A percentile compares a stretch with the other conserved stretches of the same genome.
phyloP scores from a whole-genome alignment of 2,888 invertebrate species.

The Metacarcinus magister region DNA sequence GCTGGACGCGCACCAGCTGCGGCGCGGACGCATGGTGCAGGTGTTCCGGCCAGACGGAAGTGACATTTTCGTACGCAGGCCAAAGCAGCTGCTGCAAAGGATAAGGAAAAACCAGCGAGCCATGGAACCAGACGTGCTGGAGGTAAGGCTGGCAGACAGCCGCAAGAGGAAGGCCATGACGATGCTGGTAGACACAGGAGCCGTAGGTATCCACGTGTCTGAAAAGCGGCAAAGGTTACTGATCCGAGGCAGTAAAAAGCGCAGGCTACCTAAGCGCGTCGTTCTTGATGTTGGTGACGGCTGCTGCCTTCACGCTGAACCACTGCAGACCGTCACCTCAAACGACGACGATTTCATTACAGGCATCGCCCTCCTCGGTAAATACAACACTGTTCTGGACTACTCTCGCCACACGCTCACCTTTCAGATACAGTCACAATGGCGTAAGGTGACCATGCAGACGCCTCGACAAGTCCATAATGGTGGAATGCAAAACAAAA shows the following conservation, averaged over 20 bases:
- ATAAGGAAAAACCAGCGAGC: background rate
- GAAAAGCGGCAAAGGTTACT: background rate
- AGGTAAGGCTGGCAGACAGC: background rate
- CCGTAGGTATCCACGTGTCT: background rate
- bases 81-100: background rate
- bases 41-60: background rate
- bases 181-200: background rate
- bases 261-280: background rate
- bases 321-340: background rate
- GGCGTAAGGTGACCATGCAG: background rate
- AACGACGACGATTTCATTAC: background rate
- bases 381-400: background rate
- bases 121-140: background rate
- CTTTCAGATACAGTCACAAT: background rate
- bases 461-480: background rate
- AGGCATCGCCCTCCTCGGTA: background rate
- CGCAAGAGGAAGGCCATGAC: background rate
- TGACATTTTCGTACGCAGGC: background rate
- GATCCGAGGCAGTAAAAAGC: too few species aligned
- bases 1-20: background rate
- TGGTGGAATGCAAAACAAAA: too few species aligned
- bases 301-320: background rate
- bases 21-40: background rate
- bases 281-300: background rate
- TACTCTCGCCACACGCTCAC: background rate